phyloP scores from a whole-genome alignment of 2,113 vertebrate genomes.

The Lagopus muta region DNA sequence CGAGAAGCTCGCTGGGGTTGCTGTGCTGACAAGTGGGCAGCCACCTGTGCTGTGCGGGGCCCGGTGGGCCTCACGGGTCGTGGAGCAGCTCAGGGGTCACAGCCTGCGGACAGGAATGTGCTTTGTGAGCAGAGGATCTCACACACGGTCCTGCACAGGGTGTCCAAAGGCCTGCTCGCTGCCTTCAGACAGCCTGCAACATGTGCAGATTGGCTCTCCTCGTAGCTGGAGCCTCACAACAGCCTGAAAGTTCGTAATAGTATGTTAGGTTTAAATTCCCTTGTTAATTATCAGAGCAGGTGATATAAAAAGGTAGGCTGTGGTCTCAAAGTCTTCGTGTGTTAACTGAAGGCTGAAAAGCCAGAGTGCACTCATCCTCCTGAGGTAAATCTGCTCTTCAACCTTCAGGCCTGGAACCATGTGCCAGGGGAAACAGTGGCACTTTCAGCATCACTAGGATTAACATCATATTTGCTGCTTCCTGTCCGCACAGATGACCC shows the following conservation, averaged over 20 bases:
- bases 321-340: neutral
- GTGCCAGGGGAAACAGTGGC: neutral
- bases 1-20: neutral
- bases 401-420: neutral
- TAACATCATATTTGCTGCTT: neutral
- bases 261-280: neutral
- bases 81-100: neutral
- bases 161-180: neutral
- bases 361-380: neutral
- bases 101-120: neutral
- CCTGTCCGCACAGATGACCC: neutral
- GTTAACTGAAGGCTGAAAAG: neutral
- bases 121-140: neutral
- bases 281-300: neutral
- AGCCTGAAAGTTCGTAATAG: neutral
- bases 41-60: rapidly evolving
- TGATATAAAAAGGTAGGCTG: neutral
- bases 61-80: rapidly evolving
- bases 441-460: neutral
- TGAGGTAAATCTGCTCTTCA: neutral
- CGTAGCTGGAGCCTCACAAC: neutral
- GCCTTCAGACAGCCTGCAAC: neutral
- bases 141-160: neutral
- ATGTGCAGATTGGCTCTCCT: neutral
- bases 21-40: neutral